Conservation (phyloP, 2,888 invertebrate species). For the Mesorhabditis belari region DNA sequence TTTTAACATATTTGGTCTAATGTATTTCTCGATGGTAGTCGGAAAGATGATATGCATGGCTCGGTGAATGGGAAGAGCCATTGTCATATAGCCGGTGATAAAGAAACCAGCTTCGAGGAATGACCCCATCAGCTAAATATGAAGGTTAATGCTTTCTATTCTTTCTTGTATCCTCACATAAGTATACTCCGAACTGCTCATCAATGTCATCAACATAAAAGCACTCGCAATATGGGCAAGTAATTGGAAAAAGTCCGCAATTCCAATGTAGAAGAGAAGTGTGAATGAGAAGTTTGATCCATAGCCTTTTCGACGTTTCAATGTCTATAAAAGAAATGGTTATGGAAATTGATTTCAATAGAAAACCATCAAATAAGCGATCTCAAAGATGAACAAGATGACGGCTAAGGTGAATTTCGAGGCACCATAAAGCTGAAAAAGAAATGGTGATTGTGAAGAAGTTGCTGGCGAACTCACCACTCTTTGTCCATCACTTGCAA, state of each 20-base stretch:
- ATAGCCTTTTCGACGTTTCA: background rate
- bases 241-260: background rate
- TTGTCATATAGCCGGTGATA: background rate
- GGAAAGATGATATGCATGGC: background rate
- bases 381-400: background rate
- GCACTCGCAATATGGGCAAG: background rate
- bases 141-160: too few relatives aligned
- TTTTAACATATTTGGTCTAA: background rate
- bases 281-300: background rate
- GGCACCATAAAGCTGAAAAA: background rate
- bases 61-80: background rate
- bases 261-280: background rate
- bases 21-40: background rate
- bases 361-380: background rate
- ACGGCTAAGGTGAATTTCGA: background rate
- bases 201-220: background rate
- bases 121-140: background rate
- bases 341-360: background rate
- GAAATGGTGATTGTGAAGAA: background rate
- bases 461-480: background rate
- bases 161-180: too few relatives aligned
- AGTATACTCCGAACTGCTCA: background rate
- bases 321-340: background rate
- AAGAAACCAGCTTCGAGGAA: background rate
- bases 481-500: background rate